Evolutionary conservation across 2,113 vertebrate genomes (phyloP), one percentile per base, ranked within the genome.

Genomic region (Eublepharis macularius): DNA sequence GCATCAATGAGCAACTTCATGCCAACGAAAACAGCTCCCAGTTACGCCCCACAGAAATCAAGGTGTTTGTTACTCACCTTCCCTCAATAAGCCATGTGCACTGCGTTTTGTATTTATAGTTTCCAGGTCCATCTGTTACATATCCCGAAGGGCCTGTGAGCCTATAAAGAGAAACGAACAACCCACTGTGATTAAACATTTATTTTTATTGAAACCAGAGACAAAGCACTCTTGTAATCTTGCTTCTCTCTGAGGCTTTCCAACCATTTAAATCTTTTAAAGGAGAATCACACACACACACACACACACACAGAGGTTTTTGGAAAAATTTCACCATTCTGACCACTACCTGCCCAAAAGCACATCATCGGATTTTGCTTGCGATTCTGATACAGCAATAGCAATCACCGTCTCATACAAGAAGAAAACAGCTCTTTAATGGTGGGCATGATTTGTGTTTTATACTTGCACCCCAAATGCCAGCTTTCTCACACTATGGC

Each of bases 21-120:
- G 19, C 19, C 74, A 16, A 41, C 6, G 83, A 70, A 86, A 24
- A 17, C 29, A 24, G 75, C 29, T 26, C 72, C 73, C 0, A 43
- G 78, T 3, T 17, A 4, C 47, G 65, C 1, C 2, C 21, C 24
- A 14, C 54, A 43, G 81, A 77, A 2, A 6, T 24, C 26, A n/a
- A 51, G 49, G 4, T 17, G 19, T 11, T 89, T 78, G 41, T 1
- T 45, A 96, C 98, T 98, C 93, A 99, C 99, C 97, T 96, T 95
- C 98, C 99, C 90, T 99, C 98, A 66, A 99, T 99, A 2, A 99
- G 98, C 98, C 99, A 99, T 0, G 99, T 99, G 91, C 99, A 99
- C 86, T 99, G 99, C 1, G 98, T 99, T 96, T 99, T 99, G 95
- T 99, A 98, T 92, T 99, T 99, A 93, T 99, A 99, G 96, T 99